Evolutionary conservation across 2,888 invertebrate genomes (phyloP).

Genomic region (Drosophila limbata): DNA sequence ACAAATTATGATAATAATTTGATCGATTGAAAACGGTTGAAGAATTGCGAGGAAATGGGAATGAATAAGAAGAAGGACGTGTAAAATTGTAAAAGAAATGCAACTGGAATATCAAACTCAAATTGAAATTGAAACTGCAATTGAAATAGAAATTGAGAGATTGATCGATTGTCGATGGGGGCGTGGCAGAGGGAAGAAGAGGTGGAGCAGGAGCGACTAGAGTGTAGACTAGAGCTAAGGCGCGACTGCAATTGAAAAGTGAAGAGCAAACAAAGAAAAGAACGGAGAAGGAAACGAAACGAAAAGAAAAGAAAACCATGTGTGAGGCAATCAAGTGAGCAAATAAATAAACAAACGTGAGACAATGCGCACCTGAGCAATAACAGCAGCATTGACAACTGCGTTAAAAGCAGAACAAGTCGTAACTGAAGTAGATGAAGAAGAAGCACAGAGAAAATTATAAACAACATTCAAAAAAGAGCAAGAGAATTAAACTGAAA

Average conservation of each 20-base stretch:
- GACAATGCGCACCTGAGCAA: slow-evolving; percentile 75
- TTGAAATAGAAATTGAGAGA: slow-evolving; percentile 22
- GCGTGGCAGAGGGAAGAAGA: not conserved
- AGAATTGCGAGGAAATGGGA: not conserved
- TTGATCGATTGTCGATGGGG: slow-evolving; percentile 5
- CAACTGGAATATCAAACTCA: not conserved
- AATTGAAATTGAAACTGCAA: slow-evolving; percentile 12
- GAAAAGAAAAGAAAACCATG: slow-evolving; percentile 31
- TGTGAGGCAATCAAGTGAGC: slow-evolving; percentile 67
- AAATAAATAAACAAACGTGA: slow-evolving; percentile 81
- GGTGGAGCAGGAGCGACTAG: not conserved
- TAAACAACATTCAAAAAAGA: slow-evolving; percentile 9
- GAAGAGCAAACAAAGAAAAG: slow-evolving; percentile 8
- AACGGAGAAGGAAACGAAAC: not conserved
- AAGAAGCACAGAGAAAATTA: not conserved
- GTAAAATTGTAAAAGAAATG: not conserved
- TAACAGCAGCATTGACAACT: slow-evolving; percentile 38
- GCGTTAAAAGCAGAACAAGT: slow-evolving; percentile 19
- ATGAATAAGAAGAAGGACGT: not conserved
- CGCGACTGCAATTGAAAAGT: slow-evolving; percentile 56
- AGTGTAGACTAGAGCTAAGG: not conserved
- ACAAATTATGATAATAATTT: not conserved
- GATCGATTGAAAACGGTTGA: not conserved
- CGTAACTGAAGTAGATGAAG: slow-evolving; percentile 5
- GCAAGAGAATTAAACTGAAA: slow-evolving; percentile 33